Conservation (phyloP, 2,113 vertebrate genomes). For the Speoplatyrhinus poulsoni region DNA sequence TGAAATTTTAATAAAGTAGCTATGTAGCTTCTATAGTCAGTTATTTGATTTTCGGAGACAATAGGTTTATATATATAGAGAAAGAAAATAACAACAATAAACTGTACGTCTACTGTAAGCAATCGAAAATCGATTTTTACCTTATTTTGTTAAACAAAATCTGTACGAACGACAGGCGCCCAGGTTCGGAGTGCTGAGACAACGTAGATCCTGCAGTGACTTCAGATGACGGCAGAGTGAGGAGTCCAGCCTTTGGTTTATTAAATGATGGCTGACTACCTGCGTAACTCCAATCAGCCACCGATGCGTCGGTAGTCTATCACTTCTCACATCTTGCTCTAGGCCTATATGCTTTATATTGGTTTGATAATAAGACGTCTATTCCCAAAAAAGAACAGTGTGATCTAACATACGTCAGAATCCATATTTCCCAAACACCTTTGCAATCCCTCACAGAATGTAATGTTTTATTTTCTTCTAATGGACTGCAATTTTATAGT, state of each 20-base stretch:
- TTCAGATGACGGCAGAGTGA: slow-evolving; percentile 48
- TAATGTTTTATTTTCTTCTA: no score
- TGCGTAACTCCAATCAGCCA: slow-evolving; percentile 77
- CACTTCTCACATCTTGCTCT: slow-evolving; percentile 53
- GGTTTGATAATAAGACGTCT: slow-evolving; percentile 18
- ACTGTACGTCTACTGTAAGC: neutral
- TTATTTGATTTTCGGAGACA: no score
- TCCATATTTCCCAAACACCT: neutral
- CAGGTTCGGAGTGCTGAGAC: slow-evolving; percentile 24
- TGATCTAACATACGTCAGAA: slow-evolving; percentile 27
- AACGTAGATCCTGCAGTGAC: slow-evolving; percentile 44
- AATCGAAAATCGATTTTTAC: slow-evolving; percentile 33
- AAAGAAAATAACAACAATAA: no score
- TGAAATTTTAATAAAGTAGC: no score
- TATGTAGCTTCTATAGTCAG: no score
- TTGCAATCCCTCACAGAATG: neutral
- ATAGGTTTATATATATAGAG: no score
- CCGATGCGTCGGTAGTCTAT: slow-evolving; percentile 69
- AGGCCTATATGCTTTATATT: slow-evolving; percentile 2
- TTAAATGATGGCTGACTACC: slow-evolving; percentile 70
- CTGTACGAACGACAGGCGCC: slow-evolving; percentile 24
- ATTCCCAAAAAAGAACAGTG: slow-evolving; percentile 1
- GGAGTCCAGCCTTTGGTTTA: slow-evolving; percentile 42
- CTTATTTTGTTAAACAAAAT: slow-evolving; percentile 38
- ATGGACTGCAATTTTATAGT: no score